Evolutionary conservation across 2,888 invertebrate species (phyloP).

Genomic region (Sericinus montela): DNA sequence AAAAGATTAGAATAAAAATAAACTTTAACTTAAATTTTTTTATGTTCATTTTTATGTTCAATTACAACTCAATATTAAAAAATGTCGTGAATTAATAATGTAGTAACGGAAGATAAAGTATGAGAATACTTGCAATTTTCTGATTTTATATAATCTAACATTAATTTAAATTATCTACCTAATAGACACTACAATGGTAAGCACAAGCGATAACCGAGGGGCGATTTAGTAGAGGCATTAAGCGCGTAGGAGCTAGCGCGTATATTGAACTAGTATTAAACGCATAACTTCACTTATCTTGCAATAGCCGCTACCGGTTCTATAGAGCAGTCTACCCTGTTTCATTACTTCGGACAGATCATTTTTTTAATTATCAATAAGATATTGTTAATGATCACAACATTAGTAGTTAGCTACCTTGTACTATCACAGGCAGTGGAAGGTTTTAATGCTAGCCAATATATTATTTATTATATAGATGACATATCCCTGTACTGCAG

Average conservation of each 20-base stretch:
- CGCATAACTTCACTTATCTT: conserved; percentile 30
- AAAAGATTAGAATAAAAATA: too few relatives aligned
- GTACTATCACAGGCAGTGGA: conserved; percentile 20
- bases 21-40: too few relatives aligned
- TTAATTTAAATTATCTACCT: conserved; percentile 19
- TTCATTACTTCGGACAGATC: conserved; percentile 31
- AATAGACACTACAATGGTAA: conserved; percentile 19
- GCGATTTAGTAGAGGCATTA: conserved; percentile 43
- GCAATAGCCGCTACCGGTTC: conserved; percentile 22
- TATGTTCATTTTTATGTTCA: too few relatives aligned
- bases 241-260: conserved; percentile 41
- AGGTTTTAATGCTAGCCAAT: too few relatives aligned
- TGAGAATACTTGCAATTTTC: too few relatives aligned
- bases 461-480: too few relatives aligned
- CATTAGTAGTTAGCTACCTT: conserved; percentile 26
- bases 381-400: conserved; percentile 35
- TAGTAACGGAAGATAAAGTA: too few relatives aligned
- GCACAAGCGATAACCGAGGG: conserved; percentile 17
- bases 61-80: too few relatives aligned
- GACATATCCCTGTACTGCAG: too few relatives aligned
- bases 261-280: conserved; percentile 24
- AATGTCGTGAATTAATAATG: too few relatives aligned
- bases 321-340: conserved; percentile 19
- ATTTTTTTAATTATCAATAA: conserved; percentile 36
- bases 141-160: neutral